Evolutionary conservation across 2,888 invertebrate species (phyloP), one percentile per base, ranked within the genome.

Genomic region (Malthinus seriepunctatus): DNA sequence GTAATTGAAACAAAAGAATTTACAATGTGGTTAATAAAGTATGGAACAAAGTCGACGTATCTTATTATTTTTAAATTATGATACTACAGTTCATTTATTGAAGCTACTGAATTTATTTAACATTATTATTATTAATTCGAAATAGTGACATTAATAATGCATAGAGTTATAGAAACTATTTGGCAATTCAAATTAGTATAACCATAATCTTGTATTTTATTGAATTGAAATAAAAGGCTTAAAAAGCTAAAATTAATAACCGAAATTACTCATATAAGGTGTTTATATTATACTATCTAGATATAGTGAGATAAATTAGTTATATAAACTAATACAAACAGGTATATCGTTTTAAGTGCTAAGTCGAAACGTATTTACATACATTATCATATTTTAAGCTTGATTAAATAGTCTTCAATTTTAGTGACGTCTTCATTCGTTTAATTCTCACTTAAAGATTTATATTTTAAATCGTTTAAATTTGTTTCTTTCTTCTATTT

Each of bases 381-480:
- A 71, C 66, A 72, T 72, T 72, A 71, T 67, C 71, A 73, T 73
- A 73, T 70, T 69, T 72, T 71, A 71, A 67, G 67, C 63, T 65
- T 70, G 72, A 73, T 72, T 73, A 73, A 71, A 71, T 66, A 69
- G 67, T 70, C 69, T 70, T 72, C 71, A 67, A 66, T 64, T 60
- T 56, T 49, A 54, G 59, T 69, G 70, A 70, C 71, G 64, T 69
- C 70, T 71, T 67, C 67, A 71, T 71, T 66, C 66, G 63, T 69
- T 67, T 67, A 64, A 61, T 69, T 67, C 68, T 63, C 67, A 64
- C 69, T 63, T 54, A 59, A n/a, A n/a, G 64, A 63, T 64, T 65
- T 59, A 57, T 52, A 56, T 57, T 55, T 23, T 56, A 67, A 66
- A 54, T 54, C 46, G 56, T 51, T 50, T 63, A 63, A 67, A 68